Evolutionary conservation across 30 jellyfish, hydroid and myxozoan genomes (phyloP).

Genomic region (Nemopilema nomurai): DNA sequence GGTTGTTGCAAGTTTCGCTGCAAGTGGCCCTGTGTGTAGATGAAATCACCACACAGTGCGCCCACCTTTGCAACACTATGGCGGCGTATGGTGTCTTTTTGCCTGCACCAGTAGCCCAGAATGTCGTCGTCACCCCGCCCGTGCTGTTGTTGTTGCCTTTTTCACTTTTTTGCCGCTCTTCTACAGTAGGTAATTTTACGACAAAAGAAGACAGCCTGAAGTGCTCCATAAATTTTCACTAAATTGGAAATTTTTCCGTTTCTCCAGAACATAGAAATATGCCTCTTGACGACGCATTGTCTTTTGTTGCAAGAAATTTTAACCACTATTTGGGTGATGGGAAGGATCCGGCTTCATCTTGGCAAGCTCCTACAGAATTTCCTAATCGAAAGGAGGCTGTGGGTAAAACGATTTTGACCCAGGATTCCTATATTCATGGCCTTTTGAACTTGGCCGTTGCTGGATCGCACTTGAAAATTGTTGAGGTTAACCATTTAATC

Average conservation of each 20-base stretch:
- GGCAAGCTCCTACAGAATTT: constrained; percentile 21
- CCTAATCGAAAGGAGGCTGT: constrained; percentile 24
- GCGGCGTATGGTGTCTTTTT: too few relatives aligned
- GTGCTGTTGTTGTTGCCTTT: background rate
- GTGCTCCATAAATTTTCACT: too few relatives aligned
- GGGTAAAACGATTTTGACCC: constrained; percentile 62
- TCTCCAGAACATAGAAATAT: constrained; percentile 96
- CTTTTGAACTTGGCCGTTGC: constrained; percentile 63
- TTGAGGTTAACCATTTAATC: constrained; percentile 56
- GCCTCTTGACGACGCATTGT: constrained; percentile 97
- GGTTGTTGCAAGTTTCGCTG: too few relatives aligned
- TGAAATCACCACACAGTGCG: too few relatives aligned
- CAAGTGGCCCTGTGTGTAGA: too few relatives aligned
- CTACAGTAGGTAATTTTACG: too few relatives aligned
- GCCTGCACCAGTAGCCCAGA: too few relatives aligned
- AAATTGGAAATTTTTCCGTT: constrained; percentile 4
- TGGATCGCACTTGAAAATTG: constrained; percentile 59
- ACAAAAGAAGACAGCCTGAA: too few relatives aligned
- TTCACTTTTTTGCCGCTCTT: background rate
- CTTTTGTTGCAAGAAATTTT: constrained; percentile 97
- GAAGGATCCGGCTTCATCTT: constrained; percentile 56
- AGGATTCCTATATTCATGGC: constrained; percentile 66
- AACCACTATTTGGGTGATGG: constrained; percentile 76
- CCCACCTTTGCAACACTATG: too few relatives aligned
- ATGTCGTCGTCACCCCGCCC: background rate